Evolutionary conservation across 2,113 vertebrate genomes (phyloP).

Genomic region (Corythaeola cristata): DNA sequence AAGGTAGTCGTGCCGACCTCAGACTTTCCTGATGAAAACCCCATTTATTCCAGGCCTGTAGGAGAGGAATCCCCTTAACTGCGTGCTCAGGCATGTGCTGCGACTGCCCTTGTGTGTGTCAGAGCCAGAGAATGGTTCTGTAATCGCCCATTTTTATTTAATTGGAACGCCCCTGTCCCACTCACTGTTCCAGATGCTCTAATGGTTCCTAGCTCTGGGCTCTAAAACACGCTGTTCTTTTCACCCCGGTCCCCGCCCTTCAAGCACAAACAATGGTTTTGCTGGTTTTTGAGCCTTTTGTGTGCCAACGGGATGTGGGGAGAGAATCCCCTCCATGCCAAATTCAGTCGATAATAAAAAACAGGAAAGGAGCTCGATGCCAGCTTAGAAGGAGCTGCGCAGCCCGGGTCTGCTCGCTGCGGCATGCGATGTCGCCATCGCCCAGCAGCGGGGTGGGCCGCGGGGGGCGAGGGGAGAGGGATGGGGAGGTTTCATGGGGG

Average conservation of each 20-base stretch:
- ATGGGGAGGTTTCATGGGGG: rapidly evolving
- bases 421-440: neutral
- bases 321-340: conserved; percentile 67
- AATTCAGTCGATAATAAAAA: conserved; percentile 53
- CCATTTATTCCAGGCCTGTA: neutral
- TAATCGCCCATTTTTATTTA: conserved; percentile 36
- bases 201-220: conserved; percentile 59
- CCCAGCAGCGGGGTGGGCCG: neutral
- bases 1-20: rapidly evolving
- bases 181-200: conserved; percentile 60
- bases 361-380: conserved; percentile 16
- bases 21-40: neutral
- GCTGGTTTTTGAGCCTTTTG: conserved; percentile 40
- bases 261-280: conserved; percentile 61
- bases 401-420: neutral
- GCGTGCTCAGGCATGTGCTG: neutral
- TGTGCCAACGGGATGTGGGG: conserved; percentile 69
- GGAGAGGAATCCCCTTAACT: conserved; percentile 44
- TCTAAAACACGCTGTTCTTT: conserved; percentile 60
- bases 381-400: neutral
- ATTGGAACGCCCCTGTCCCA: conserved; percentile 34
- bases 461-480: rapidly evolving
- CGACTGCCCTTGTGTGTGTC: neutral
- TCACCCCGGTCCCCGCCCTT: conserved; percentile 53
- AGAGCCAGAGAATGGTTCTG: neutral